Evolutionary conservation across 2,113 vertebrate species (phyloP).

Genomic region (Aleadryas rufinucha): DNA sequence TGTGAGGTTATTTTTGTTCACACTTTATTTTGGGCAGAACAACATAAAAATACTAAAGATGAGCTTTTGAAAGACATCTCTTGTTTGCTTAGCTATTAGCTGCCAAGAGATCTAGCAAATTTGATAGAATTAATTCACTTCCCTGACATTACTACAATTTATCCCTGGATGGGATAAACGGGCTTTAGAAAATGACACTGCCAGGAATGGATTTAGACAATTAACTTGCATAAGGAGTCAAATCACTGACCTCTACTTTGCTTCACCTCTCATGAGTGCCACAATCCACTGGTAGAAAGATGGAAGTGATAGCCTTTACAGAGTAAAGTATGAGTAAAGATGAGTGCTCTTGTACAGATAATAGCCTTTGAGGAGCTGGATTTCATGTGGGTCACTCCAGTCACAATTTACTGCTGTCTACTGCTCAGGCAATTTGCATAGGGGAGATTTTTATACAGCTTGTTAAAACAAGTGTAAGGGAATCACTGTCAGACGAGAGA

Average conservation of each 20-base stretch:
- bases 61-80: background rate
- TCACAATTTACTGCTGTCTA: background rate
- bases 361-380: background rate
- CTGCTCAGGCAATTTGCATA: background rate
- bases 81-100: background rate
- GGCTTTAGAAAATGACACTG: background rate
- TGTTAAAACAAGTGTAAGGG: background rate
- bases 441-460: background rate
- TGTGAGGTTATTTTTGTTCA: background rate
- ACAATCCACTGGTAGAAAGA: background rate
- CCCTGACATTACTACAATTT: background rate
- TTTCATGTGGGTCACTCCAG: background rate
- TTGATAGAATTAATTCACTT: background rate
- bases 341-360: background rate
- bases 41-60: background rate
- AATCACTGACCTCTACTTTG: conserved; percentile 16
- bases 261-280: background rate
- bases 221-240: conserved; percentile 30
- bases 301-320: background rate
- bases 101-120: background rate
- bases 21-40: background rate
- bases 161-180: background rate
- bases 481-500: background rate
- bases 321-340: background rate
- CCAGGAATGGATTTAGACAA: conserved; percentile 4